Evolutionary conservation across 2,797 vertebrate species (phyloP).

Genomic region (Leptodactylus fallax): DNA sequence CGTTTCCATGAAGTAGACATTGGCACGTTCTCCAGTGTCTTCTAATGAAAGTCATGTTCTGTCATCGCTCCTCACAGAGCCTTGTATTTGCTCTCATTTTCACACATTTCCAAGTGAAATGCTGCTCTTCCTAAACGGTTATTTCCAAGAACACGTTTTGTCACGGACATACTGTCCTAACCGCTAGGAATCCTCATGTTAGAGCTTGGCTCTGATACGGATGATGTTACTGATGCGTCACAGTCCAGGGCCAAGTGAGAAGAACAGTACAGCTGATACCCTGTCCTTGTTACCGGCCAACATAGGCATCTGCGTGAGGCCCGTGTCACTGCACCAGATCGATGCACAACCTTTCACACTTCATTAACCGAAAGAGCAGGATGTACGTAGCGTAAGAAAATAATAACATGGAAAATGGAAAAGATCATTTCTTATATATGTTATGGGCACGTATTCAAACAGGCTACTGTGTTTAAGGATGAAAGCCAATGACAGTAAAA

Average conservation of each 20-base stretch:
- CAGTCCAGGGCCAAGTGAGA: slow-evolving; percentile 15
- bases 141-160: slow-evolving; percentile 44
- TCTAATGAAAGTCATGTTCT: slow-evolving; percentile 32
- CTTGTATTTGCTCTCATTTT: slow-evolving; percentile 25
- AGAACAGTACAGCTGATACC: slow-evolving; percentile 22
- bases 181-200: slow-evolving; percentile 51
- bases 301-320: slow-evolving; percentile 32
- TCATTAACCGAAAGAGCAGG: slow-evolving; percentile 25
- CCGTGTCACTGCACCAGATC: slow-evolving; percentile 28
- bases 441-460: not conserved
- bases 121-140: slow-evolving; percentile 32
- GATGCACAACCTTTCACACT: slow-evolving; percentile 33
- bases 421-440: slow-evolving; percentile 17
- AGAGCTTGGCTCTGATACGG: not conserved
- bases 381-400: slow-evolving; percentile 31
- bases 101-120: slow-evolving; percentile 31
- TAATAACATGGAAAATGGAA: slow-evolving; percentile 47
- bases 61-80: slow-evolving; percentile 37
- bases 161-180: slow-evolving; percentile 50
- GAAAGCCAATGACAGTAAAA: slow-evolving; percentile 25
- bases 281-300: slow-evolving; percentile 16
- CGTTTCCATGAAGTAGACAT: slow-evolving; percentile 35
- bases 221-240: slow-evolving; percentile 43
- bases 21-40: not conserved
- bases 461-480: slow-evolving; percentile 47